Evolutionary conservation across 92 coral and sea anemone genomes (phyloP).

Genomic region (Zoanthus solanderi): DNA sequence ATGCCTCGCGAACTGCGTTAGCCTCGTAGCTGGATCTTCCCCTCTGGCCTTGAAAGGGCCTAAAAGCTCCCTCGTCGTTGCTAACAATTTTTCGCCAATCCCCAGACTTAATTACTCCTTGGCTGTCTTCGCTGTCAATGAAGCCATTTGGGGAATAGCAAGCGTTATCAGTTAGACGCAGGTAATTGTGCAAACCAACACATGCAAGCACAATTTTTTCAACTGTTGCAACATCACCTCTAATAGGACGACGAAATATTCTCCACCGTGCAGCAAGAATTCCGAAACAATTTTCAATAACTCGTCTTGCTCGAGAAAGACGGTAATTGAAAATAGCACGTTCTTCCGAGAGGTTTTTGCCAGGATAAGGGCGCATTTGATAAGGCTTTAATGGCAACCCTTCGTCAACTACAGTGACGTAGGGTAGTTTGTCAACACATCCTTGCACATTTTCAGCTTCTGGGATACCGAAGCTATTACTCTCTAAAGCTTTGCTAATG

Average conservation of each 20-base stretch:
- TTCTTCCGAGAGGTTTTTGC: constrained; percentile 48
- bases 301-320: constrained; percentile 34
- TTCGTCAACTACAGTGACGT: constrained; percentile 45
- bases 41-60: constrained; percentile 39
- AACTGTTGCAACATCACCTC: constrained; percentile 42
- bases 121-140: constrained; percentile 62
- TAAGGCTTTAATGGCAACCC: constrained; percentile 53
- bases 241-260: constrained; percentile 56
- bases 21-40: constrained; percentile 52
- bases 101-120: constrained; percentile 53
- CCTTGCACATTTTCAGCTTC: constrained; percentile 39
- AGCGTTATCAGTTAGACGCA: constrained; percentile 60
- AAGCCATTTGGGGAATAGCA: constrained; percentile 59
- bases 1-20: constrained; percentile 33
- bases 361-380: constrained; percentile 59
- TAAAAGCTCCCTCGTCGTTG: constrained; percentile 35
- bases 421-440: constrained; percentile 15
- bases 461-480: constrained; percentile 54
- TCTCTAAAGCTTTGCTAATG: constrained; percentile 47
- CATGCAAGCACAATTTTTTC: constrained; percentile 50
- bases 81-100: constrained; percentile 69
- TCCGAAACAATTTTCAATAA: constrained; percentile 49
- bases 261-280: constrained; percentile 56
- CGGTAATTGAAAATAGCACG: constrained; percentile 52
- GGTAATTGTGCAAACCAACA: constrained; percentile 69